Evolutionary conservation across 2,888 invertebrate genomes (phyloP).

Genomic region (Eubasilissa splendida): DNA sequence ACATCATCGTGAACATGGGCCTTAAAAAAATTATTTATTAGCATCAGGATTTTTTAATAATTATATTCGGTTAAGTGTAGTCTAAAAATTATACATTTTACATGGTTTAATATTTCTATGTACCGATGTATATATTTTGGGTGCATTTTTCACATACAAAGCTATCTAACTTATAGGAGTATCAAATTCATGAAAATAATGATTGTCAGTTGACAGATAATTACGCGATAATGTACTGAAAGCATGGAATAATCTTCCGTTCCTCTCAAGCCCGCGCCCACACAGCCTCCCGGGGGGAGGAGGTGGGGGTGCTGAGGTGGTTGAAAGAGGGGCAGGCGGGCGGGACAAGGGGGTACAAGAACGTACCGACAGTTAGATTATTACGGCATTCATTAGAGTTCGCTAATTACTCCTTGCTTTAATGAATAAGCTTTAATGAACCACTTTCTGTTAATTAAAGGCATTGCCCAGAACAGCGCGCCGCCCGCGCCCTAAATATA

Average conservation of each 20-base stretch:
- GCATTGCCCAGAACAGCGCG: constrained; percentile 69
- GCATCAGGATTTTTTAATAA: no score
- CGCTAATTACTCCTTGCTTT: constrained; percentile 92
- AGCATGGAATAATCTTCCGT: constrained; percentile 28
- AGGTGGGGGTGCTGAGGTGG: neutral
- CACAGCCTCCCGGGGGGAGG: neutral
- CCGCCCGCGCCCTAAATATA: constrained; percentile 52
- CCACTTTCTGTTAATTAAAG: constrained; percentile 93
- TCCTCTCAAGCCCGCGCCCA: constrained; percentile 20
- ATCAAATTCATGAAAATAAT: no score
- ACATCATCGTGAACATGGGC: no score
- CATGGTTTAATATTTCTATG: no score
- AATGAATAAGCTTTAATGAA: constrained; percentile 93
- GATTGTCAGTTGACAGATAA: constrained; percentile 21
- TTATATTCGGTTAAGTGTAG: no score
- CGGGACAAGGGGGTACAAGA: constrained; percentile 47
- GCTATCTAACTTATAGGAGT: no score
- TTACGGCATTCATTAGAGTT: constrained; percentile 89
- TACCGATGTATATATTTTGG: no score
- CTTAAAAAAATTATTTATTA: no score
- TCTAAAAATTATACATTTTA: no score
- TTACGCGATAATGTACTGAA: constrained; percentile 33
- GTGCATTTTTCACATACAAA: no score
- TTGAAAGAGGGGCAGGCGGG: neutral
- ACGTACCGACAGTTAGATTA: constrained; percentile 74